These are phyloP conservation scores for Tineola bisselliella DNA, from an alignment of 2,888 invertebrate genomes.

Conservation along the genomic window DNA sequence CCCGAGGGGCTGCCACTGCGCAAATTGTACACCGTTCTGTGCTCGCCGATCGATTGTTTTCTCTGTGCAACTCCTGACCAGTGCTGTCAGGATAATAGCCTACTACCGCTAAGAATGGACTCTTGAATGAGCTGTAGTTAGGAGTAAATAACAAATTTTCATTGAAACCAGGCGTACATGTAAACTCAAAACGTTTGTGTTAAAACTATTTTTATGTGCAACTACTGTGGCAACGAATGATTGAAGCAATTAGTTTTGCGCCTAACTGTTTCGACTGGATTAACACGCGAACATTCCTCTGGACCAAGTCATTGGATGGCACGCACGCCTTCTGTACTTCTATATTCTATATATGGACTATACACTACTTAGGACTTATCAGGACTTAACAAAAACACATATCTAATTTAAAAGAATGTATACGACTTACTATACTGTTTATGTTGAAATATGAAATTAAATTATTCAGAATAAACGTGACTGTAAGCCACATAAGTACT, in stretches of 20 bases:
- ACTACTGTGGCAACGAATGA: background rate
- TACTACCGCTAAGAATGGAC: slow-evolving; percentile 10
- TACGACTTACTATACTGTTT: too few relatives aligned
- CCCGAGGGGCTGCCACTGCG: slow-evolving; percentile 55
- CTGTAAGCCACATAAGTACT: too few relatives aligned
- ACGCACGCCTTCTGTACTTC: background rate
- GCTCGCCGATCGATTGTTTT: slow-evolving; percentile 41
- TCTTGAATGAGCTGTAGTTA: slow-evolving; percentile 4
- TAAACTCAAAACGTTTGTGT: background rate
- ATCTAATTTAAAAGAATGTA: too few relatives aligned
- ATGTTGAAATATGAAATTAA: too few relatives aligned
- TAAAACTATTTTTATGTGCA: background rate
- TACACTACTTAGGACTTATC: background rate
- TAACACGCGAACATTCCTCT: slow-evolving; percentile 9
- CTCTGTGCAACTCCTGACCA: slow-evolving; percentile 15
- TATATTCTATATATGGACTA: background rate
- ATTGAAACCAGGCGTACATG: slow-evolving; percentile 4
- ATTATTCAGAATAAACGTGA: too few relatives aligned
- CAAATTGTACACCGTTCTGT: slow-evolving; percentile 45
- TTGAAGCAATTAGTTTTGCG: slow-evolving; percentile 1
- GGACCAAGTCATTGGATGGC: background rate
- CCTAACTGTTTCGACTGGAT: slow-evolving; percentile 1
- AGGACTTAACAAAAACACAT: background rate
- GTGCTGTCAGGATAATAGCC: slow-evolving; percentile 16
- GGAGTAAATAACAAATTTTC: background rate